These are phyloP conservation scores for Xyliphius kryptos DNA, from an alignment of 2,113 vertebrate genomes.

Conservation along the genomic window DNA sequence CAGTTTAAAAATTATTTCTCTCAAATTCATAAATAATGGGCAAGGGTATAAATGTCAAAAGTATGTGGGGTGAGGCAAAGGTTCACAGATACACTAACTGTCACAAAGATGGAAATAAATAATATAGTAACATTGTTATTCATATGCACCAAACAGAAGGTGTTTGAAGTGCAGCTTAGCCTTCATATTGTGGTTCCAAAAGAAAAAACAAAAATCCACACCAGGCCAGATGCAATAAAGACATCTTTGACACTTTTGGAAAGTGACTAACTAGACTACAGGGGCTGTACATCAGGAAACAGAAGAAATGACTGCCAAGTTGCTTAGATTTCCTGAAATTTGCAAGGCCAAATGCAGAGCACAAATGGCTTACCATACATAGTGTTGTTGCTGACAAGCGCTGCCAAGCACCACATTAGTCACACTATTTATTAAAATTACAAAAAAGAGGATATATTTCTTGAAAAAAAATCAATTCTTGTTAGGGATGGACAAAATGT, in stretches of 20 bases:
- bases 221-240: constrained; percentile 38
- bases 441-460: no score
- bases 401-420: neutral
- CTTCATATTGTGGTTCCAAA: constrained; percentile 35
- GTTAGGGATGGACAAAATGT: no score
- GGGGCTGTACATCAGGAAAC: constrained; percentile 6
- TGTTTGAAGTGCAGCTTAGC: constrained; percentile 41
- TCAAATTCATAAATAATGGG: no score
- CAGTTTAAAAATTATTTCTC: no score
- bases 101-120: constrained; percentile 47
- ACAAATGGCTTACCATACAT: neutral
- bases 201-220: constrained; percentile 2
- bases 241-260: constrained; percentile 39
- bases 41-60: no score
- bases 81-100: constrained; percentile 35
- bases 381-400: no score
- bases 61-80: neutral
- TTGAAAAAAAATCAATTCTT: no score
- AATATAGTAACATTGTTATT: constrained; percentile 28
- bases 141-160: constrained; percentile 38
- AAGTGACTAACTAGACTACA: constrained; percentile 32
- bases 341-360: constrained; percentile 5
- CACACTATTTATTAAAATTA: no score
- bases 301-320: constrained; percentile 7
- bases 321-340: constrained; percentile 23